A percentile compares a stretch with the other conserved stretches of the same genome.
Evolutionary conservation across 2,113 vertebrate species (phyloP).

Genomic region (Planiliza haematocheilus): DNA sequence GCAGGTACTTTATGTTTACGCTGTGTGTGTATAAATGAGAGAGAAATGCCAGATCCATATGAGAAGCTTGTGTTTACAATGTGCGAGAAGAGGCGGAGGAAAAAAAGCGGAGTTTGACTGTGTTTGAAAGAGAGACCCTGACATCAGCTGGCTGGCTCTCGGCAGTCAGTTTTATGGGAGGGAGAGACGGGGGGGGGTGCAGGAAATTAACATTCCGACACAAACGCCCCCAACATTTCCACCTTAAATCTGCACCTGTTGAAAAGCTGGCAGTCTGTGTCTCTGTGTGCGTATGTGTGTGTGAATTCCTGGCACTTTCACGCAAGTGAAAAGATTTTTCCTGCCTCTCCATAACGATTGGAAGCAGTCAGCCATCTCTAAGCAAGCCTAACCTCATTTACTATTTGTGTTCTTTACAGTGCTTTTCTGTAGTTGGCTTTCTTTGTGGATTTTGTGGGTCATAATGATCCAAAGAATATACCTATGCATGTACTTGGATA

Average conservation of each 20-base stretch:
- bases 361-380: too few species aligned
- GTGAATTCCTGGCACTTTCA: conserved; percentile 13
- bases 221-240: conserved; percentile 40
- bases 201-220: conserved; percentile 65
- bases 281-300: not conserved
- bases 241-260: conserved; percentile 65
- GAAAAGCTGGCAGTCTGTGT: conserved; percentile 35
- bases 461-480: too few species aligned
- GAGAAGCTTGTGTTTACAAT: conserved; percentile 40
- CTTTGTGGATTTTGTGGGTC: too few species aligned
- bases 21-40: conserved; percentile 24
- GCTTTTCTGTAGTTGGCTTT: too few species aligned
- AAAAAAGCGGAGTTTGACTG: conserved; percentile 19
- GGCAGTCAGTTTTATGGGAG: conserved; percentile 46
- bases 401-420: too few species aligned
- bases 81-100: conserved; percentile 3
- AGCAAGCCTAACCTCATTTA: too few species aligned
- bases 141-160: conserved; percentile 45
- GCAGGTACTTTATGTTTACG: conserved; percentile 38
- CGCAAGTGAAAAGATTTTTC: not conserved
- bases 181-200: not conserved
- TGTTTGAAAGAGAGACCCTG: conserved; percentile 31
- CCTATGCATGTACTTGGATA: too few species aligned
- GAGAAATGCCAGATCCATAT: conserved; percentile 29
- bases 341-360: too few species aligned